Base-by-base conservation (phyloP, 2,113 vertebrate genomes). In the Montifringilla adamsi region DNA sequence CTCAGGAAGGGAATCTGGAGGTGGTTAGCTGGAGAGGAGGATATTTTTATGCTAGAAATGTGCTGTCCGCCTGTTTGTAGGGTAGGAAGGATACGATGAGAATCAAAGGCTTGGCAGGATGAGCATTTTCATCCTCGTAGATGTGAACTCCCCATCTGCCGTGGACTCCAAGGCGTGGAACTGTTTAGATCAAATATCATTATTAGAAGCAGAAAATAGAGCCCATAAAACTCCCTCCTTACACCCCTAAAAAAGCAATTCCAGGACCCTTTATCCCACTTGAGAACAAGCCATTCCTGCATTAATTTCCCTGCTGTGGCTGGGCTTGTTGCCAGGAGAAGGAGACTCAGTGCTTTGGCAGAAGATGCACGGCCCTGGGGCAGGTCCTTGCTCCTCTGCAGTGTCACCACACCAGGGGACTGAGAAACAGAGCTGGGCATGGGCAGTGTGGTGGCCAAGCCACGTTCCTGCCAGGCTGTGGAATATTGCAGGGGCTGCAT, bases 91-190 rank as follows among this genome's bases (percentile, higher is more conserved):
- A 93, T 82, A 72, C 23, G 1, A 59, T 11, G 74, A 53, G 89
- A 92, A 92, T 95, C 96, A 96, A 94, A 95, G 86, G 49, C 89
- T 97, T 95, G 91, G 95, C 95, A 87, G 91, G 81, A 94, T 13
- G 67, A 95, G 55, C n/a, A 7, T 85, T 94, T 92, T 87, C 89
- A 53, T 66, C 95, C 78, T 73, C 0, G 0, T 82, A 58, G 91
- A 94, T 76, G 84, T 84, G 93, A 94, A 87, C 91, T 94, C 84
- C 72, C 91, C 22, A 30, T 94, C 94, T 91, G 89, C 41, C 41
- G 19, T 80, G 68, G 63, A 35, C 82, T 90, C 67, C 10, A 31
- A 91, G 73, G 77, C 11, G 3, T 82, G 68, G 95, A 84, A 64
- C 56, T 72, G 60, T 66, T 92, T 89, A 66, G 80, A 62, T 94